Conservation (phyloP, 2,888 invertebrate genomes). For the Kuschelorhynchus macadamiae region DNA sequence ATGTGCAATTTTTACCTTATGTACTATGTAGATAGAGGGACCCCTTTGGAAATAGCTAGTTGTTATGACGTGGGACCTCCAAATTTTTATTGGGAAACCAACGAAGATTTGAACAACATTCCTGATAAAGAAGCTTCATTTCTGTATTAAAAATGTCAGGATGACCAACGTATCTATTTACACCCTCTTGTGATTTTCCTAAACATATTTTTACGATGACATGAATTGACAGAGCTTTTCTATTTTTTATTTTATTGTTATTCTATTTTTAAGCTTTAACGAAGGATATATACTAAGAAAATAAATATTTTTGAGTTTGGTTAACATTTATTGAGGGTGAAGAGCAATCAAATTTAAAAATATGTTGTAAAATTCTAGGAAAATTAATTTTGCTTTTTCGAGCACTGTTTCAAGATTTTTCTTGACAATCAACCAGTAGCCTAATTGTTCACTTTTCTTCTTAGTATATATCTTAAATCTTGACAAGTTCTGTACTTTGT, state of each 20-base stretch:
- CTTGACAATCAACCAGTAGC: too few relatives aligned
- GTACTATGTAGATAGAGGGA: conserved; percentile 88
- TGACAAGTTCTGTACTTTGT: too few relatives aligned
- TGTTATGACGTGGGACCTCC: conserved; percentile 91
- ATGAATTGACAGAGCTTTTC: neutral
- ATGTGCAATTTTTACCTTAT: conserved; percentile 97
- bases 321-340: too few relatives aligned
- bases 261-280: too few relatives aligned
- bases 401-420: too few relatives aligned
- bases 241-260: neutral
- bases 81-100: conserved; percentile 82
- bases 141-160: conserved; percentile 64
- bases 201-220: neutral
- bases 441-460: too few relatives aligned
- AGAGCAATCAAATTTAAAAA: too few relatives aligned
- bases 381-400: too few relatives aligned
- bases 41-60: conserved; percentile 83
- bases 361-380: too few relatives aligned
- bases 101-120: conserved; percentile 79
- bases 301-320: too few relatives aligned
- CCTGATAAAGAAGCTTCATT: conserved; percentile 80
- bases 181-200: conserved; percentile 12
- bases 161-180: conserved; percentile 9
- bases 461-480: too few relatives aligned
- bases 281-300: too few relatives aligned